phyloP scores from a whole-genome alignment of 2,888 invertebrate species.

The Caenorhabditis auriculariae region DNA sequence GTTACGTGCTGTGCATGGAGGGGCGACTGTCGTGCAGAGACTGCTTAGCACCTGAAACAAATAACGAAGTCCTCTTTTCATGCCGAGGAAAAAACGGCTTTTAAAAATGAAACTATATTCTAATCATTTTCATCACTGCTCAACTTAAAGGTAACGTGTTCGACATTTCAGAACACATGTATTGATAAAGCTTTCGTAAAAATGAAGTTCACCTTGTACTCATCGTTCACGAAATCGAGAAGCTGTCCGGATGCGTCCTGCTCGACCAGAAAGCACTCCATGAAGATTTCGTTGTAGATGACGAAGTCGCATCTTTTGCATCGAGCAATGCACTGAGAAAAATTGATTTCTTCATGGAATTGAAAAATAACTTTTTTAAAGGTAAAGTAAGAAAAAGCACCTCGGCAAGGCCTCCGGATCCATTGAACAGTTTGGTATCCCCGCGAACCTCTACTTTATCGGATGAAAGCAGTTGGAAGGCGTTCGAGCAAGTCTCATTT shows the following conservation, averaged over 20 bases:
- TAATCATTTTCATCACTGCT: too few relatives aligned
- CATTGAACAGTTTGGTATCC: constrained; percentile 15
- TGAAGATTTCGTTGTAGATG: constrained; percentile 22
- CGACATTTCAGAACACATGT: too few relatives aligned
- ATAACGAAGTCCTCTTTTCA: too few relatives aligned
- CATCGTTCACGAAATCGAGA: constrained; percentile 27
- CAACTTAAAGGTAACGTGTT: too few relatives aligned
- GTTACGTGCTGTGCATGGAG: constrained; percentile 11
- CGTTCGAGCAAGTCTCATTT: constrained; percentile 9
- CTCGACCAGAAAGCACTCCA: constrained; percentile 24
- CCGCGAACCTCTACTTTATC: constrained; percentile 23
- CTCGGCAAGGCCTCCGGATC: constrained; percentile 10
- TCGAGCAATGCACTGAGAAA: constrained; percentile 7
- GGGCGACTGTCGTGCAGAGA: constrained; percentile 10
- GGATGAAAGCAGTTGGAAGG: constrained; percentile 12
- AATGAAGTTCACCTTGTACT: constrained; percentile 12
- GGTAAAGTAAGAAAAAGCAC: too few relatives aligned
- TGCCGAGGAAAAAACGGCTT: too few relatives aligned
- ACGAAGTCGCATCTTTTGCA: constrained; percentile 25
- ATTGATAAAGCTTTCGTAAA: too few relatives aligned
- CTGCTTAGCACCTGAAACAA: too few relatives aligned
- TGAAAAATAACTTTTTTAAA: too few relatives aligned
- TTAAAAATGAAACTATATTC: too few relatives aligned
- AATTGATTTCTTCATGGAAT: too few relatives aligned
- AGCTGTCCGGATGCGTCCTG: constrained; percentile 16